Evolutionary conservation across 2,888 invertebrate species (phyloP).

Genomic region (Scaptomyza tumidula): DNA sequence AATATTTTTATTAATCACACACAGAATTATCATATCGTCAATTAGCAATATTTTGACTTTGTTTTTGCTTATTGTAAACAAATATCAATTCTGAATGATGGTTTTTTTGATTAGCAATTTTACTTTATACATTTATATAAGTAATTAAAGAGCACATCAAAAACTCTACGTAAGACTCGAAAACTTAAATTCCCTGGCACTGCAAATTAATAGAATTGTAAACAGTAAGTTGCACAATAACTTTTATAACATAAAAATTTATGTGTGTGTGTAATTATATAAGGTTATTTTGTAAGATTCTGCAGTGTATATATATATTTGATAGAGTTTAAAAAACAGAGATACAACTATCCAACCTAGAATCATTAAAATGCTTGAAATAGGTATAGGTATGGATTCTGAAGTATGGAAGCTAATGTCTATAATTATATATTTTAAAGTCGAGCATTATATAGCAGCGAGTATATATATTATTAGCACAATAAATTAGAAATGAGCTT

Average conservation of each 20-base stretch:
- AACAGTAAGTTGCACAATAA: conserved; percentile 8
- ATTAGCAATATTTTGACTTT: conserved; percentile 23
- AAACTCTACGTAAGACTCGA: not conserved
- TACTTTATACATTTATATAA: conserved; percentile 6
- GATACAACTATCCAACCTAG: not conserved
- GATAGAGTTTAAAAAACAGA: conserved; percentile 13
- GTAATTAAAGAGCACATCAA: conserved; percentile 8
- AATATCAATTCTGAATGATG: conserved; percentile 11
- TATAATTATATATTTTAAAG: conserved; percentile 9
- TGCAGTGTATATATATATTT: conserved; percentile 13
- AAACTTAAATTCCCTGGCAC: conserved; percentile 13
- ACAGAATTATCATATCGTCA: conserved; percentile 24
- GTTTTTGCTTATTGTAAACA: conserved; percentile 22
- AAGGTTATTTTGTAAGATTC: conserved; percentile 23
- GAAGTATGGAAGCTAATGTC: conserved; percentile 24
- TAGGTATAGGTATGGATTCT: conserved; percentile 1
- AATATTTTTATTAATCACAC: conserved; percentile 30
- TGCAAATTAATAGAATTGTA: conserved; percentile 15
- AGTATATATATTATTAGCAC: conserved; percentile 23
- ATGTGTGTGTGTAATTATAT: conserved; percentile 22
- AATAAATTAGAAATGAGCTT: conserved; percentile 59
- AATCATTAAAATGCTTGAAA: conserved; percentile 4
- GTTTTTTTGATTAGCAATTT: conserved; percentile 13
- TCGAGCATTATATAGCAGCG: conserved; percentile 26
- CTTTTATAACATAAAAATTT: conserved; percentile 25